phyloP scores from a whole-genome alignment of 2,797 vertebrate genomes.

The Myiotriccus ornatus region DNA sequence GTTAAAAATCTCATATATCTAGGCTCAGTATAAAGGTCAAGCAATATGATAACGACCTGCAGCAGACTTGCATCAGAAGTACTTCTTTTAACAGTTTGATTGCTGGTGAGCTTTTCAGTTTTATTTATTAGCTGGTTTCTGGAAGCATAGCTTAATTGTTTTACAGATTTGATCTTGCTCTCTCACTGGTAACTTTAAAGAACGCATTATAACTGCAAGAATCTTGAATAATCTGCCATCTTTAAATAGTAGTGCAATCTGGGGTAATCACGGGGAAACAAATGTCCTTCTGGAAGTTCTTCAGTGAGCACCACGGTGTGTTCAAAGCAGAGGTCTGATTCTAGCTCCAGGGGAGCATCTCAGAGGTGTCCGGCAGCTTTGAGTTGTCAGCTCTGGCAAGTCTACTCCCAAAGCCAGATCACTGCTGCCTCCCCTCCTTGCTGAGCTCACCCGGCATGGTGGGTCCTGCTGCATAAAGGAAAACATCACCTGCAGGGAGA shows the following conservation, averaged over 20 bases:
- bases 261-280: background rate
- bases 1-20: background rate
- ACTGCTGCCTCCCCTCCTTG: background rate
- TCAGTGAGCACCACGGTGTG: background rate
- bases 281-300: background rate
- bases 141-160: background rate
- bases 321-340: background rate
- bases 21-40: background rate
- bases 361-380: background rate
- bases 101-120: background rate
- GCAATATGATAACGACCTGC: background rate
- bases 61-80: background rate
- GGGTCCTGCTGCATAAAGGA: background rate
- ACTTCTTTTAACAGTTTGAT: background rate
- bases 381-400: background rate
- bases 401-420: background rate
- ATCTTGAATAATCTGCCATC: background rate
- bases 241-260: background rate
- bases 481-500: background rate
- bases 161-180: background rate
- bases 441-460: rapidly evolving
- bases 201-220: background rate
- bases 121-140: background rate
- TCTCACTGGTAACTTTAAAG: background rate
- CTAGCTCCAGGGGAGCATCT: background rate